Evolutionary conservation across 2,888 invertebrate genomes (phyloP), one percentile per base, ranked within the genome.

Genomic region (Gymnoscelis rufifasciata): DNA sequence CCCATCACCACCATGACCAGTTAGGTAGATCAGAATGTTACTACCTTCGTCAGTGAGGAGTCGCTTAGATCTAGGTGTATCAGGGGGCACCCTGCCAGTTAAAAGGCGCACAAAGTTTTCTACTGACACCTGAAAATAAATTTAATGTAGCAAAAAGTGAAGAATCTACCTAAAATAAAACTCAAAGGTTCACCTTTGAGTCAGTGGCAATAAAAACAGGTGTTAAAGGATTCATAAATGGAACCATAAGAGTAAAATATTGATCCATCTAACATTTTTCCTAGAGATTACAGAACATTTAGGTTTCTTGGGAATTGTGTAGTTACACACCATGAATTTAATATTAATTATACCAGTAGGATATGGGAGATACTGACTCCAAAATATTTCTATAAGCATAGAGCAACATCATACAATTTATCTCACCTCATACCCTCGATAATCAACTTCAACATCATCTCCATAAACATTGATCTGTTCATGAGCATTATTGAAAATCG

Each of bases 381-480:
- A n/a, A n/a, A n/a, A n/a, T n/a, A n/a, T n/a, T n/a, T n/a, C n/a
- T n/a, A n/a, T n/a, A n/a, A n/a, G n/a, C n/a, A n/a, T n/a, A n/a
- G n/a, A n/a, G n/a, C n/a, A n/a, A n/a, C n/a, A n/a, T n/a, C n/a
- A n/a, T n/a, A 14, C 5, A 14, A 3, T 7, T n/a, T 2, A 15
- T 15, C 65, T 66, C 64, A 93, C 95, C 84, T 96, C 95, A 78
- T 95, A 95, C 12, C 98, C 98, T 64, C 98, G 91, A 74, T 98
- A 99, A 77, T 99, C 98, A 0, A 99, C 99, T 89, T 99, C 99
- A 3, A 99, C 98, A 89, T 99, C 99, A 82, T 98, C 97, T 31
- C 99, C 99, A 77, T 99, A 99, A 0, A 99, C 97, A 88, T 99
- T 99, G 41, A 98, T 97, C 70, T 98, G 96, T 74, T 99, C 97